Evolutionary conservation across 2,797 vertebrate species (phyloP), one percentile per base, ranked within the genome.

Genomic region (Pyrocephalus nanus): DNA sequence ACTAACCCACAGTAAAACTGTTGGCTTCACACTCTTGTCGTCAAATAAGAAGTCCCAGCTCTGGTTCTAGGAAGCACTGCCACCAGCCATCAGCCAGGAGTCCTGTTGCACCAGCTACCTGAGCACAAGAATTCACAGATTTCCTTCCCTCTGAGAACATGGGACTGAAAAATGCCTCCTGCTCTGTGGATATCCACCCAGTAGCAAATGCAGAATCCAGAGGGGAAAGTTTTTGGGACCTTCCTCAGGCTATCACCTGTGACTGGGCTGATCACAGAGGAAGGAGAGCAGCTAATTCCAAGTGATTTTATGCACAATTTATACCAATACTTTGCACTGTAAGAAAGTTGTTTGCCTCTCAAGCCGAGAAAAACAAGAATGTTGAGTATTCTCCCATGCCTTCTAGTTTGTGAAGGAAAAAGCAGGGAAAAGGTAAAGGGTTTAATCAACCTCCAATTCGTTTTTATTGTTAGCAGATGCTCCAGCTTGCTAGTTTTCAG

Each of bases 381-480:
- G 42, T 5, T 53, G 30, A 65, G n/a, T 71, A 82, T 55, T 64
- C 12, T 92, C 62, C 53, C 40, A 43, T 80, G 36, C 50, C 55
- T 85, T 69, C 69, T 74, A 62, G 47, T 29, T 72, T 60, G 29
- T 50, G 48, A 85, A 58, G 43, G 29, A 93, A 89, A 85, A 83
- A 67, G 14, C 23, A 82, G 65, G 60, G 65, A 72, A 90, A 92
- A 95, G 55, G 88, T 92, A 81, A 88, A 88, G 55, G 21, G 42
- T 73, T 94, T 92, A 92, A 95, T 94, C 83, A 87, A 76, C 15
- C 27, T 93, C 77, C 83, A 90, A 77, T 79, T 84, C 3, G 43
- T 76, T 90, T 94, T 94, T 95, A 95, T 95, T 95, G 80, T 65
- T 96, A 95, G 74, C 95, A 97, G 88, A 95, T 96, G 95, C 88